These are phyloP conservation scores for Nothobranchius furzeri DNA, from an alignment of 2,113 vertebrate species.

Conservation along the genomic window DNA sequence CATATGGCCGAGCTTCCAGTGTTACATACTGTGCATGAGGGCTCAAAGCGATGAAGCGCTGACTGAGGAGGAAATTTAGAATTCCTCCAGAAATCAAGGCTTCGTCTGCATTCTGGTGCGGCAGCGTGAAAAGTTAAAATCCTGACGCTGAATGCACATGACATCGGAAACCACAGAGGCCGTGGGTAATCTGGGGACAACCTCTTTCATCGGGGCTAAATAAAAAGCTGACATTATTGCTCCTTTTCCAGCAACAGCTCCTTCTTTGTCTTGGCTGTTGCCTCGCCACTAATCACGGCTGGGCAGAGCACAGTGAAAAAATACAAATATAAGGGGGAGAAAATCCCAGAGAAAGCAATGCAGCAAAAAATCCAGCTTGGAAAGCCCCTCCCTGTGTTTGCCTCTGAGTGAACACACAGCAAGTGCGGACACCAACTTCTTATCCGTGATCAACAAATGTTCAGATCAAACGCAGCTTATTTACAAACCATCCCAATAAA, in stretches of 20 bases:
- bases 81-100: background rate
- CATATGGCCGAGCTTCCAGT: slow-evolving; percentile 56
- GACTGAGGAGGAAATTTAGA: background rate
- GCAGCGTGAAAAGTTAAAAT: slow-evolving; percentile 46
- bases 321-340: slow-evolving; percentile 19
- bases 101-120: slow-evolving; percentile 21
- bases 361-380: slow-evolving; percentile 63
- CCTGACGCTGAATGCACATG: slow-evolving; percentile 55
- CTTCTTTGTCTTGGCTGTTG: slow-evolving; percentile 70
- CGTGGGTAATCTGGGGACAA: slow-evolving; percentile 60
- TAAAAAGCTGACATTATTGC: slow-evolving; percentile 46
- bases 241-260: slow-evolving; percentile 42
- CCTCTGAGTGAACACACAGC: slow-evolving; percentile 49
- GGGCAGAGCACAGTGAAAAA: slow-evolving; percentile 54
- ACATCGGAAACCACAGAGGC: slow-evolving; percentile 61
- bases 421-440: slow-evolving; percentile 49
- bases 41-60: slow-evolving; percentile 11
- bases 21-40: slow-evolving; percentile 26
- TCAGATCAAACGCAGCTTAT: slow-evolving; percentile 16
- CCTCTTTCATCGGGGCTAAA: slow-evolving; percentile 48
- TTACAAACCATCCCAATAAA: slow-evolving; percentile 44
- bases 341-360: slow-evolving; percentile 70
- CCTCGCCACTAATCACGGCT: slow-evolving; percentile 54
- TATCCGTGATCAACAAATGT: slow-evolving; percentile 48
- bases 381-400: slow-evolving; percentile 74